A percentile compares a stretch with the other conserved stretches of the same genome.
These are phyloP conservation scores for Cylloceria caligata DNA, from an alignment of 2,888 invertebrate species.

Conservation along the genomic window DNA sequence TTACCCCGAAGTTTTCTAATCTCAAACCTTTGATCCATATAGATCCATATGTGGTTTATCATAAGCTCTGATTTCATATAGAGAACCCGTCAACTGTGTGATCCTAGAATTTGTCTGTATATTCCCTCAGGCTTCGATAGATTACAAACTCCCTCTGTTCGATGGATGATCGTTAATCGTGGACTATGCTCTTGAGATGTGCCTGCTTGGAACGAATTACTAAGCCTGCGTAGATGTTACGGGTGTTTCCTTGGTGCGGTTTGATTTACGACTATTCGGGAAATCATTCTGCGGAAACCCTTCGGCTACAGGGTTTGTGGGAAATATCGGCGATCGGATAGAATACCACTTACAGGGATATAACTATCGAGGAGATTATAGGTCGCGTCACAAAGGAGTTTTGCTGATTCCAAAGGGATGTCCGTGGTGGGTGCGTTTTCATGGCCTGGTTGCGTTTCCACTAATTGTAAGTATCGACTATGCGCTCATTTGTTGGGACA, in stretches of 20 bases:
- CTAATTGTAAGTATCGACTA: conserved; percentile 67
- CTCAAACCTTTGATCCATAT: no score
- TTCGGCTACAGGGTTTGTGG: conserved; percentile 19
- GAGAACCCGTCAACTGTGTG: not conserved
- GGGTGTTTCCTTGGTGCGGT: conserved; percentile 14
- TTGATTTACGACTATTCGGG: not conserved
- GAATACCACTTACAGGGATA: conserved; percentile 32
- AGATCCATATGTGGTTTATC: not conserved
- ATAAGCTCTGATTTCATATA: not conserved
- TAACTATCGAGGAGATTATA: conserved; percentile 65
- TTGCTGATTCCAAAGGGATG: conserved; percentile 59
- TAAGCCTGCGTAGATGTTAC: not conserved
- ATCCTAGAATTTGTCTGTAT: not conserved
- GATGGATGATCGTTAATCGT: not conserved
- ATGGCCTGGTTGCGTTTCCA: conserved; percentile 42
- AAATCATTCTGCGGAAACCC: conserved; percentile 32
- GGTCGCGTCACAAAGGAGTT: conserved; percentile 61
- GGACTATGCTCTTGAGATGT: not conserved
- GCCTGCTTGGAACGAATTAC: conserved; percentile 22
- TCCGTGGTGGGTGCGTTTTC: conserved; percentile 17
- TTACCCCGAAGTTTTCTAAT: no score
- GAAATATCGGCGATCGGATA: conserved; percentile 34
- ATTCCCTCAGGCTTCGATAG: not conserved
- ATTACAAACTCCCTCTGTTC: conserved; percentile 2
- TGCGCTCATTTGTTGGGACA: conserved; percentile 25